phyloP scores from a whole-genome alignment of 2,888 invertebrate genomes.

The Melitaea athalia region DNA sequence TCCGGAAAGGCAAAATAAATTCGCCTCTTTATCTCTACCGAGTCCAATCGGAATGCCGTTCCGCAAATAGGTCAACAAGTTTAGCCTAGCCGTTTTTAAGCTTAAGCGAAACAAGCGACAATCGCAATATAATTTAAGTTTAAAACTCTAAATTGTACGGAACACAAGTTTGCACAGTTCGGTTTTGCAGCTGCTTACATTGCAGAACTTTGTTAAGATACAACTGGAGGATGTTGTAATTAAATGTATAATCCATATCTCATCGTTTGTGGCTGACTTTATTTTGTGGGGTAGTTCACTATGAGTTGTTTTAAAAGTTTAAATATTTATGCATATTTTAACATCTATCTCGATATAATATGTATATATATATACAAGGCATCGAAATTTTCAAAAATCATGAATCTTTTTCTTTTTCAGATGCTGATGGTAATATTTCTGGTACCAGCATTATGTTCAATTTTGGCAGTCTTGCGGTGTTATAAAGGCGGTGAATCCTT shows the following conservation, averaged over 20 bases:
- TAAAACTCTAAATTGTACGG: conserved; percentile 32
- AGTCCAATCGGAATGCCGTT: conserved; percentile 30
- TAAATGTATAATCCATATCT: conserved; percentile 28
- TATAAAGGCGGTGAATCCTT: too few relatives aligned
- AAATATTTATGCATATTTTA: not conserved
- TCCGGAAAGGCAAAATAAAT: conserved; percentile 26
- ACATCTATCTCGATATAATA: too few relatives aligned
- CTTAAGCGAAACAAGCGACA: conserved; percentile 31
- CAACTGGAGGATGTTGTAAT: conserved; percentile 20
- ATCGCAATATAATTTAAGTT: conserved; percentile 41
- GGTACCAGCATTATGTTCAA: too few relatives aligned
- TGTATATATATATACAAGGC: too few relatives aligned
- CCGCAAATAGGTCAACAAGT: conserved; percentile 34
- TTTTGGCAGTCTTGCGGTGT: too few relatives aligned
- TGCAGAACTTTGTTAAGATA: conserved; percentile 22
- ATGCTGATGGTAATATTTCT: too few relatives aligned
- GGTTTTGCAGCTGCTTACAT: conserved; percentile 33
- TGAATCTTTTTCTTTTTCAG: too few relatives aligned
- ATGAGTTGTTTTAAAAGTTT: not conserved
- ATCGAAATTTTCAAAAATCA: too few relatives aligned
- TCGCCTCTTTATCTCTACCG: conserved; percentile 27
- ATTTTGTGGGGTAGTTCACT: not conserved
- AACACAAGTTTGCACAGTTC: conserved; percentile 28
- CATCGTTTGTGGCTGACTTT: not conserved
- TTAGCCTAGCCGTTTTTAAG: conserved; percentile 29